Conservation (phyloP, 2,113 vertebrate species). For the Synchiropus splendidus region DNA sequence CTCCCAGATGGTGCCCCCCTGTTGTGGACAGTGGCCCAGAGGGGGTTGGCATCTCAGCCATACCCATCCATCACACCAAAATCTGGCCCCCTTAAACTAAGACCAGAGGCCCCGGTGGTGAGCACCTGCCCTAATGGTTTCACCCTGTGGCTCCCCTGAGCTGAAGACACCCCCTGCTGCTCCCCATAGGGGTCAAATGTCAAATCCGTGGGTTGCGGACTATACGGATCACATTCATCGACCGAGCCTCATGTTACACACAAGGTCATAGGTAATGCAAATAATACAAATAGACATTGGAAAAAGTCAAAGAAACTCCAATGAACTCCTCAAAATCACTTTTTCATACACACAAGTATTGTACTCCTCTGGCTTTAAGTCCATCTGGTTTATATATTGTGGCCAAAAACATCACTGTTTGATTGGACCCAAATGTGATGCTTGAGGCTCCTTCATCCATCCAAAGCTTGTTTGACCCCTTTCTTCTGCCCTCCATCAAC, state of each 20-base stretch:
- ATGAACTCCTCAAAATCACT: neutral
- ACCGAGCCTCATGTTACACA: slow-evolving; percentile 26
- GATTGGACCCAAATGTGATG: slow-evolving; percentile 62
- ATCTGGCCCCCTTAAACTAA: slow-evolving; percentile 12
- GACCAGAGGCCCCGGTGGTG: slow-evolving; percentile 21
- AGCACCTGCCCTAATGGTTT: slow-evolving; percentile 48
- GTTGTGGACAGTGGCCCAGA: slow-evolving; percentile 39
- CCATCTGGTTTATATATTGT: slow-evolving; percentile 61
- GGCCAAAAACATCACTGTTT: slow-evolving; percentile 54
- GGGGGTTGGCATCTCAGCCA: slow-evolving; percentile 42
- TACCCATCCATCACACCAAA: slow-evolving; percentile 49
- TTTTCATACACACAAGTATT: slow-evolving; percentile 26
- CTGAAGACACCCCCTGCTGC: slow-evolving; percentile 8
- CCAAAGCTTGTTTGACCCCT: slow-evolving; percentile 40
- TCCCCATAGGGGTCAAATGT: slow-evolving; percentile 36
- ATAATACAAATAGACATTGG: slow-evolving; percentile 20
- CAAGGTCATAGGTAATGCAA: slow-evolving; percentile 26
- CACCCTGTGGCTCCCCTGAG: slow-evolving; percentile 23
- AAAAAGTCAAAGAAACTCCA: slow-evolving; percentile 6
- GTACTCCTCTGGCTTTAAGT: slow-evolving; percentile 33
- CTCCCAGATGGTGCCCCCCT: slow-evolving; percentile 46
- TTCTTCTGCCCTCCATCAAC: slow-evolving; percentile 32
- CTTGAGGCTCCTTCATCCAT: slow-evolving; percentile 52
- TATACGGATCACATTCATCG: slow-evolving; percentile 38
- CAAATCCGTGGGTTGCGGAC: slow-evolving; percentile 37